phyloP scores from a whole-genome alignment of 2,888 invertebrate species.

The Bruchidius siliquastri region DNA sequence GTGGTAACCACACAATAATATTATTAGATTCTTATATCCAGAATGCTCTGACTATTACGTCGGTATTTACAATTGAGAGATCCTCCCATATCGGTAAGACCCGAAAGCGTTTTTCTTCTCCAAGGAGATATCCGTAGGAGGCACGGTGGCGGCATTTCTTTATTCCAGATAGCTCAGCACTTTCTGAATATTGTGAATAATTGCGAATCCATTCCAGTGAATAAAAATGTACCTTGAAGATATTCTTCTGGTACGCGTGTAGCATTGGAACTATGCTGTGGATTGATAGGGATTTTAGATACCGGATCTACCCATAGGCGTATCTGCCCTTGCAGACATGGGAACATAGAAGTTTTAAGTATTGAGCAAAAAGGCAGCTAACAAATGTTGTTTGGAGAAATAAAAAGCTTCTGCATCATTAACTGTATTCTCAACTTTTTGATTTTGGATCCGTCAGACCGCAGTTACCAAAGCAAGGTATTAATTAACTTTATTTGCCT shows the following conservation, averaged over 20 bases:
- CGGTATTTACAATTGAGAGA: background rate
- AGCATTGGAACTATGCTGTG: background rate
- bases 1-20: too few species aligned
- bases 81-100: background rate
- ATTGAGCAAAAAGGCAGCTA: too few species aligned
- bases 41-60: background rate
- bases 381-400: too few species aligned
- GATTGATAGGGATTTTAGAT: background rate
- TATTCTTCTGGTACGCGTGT: background rate
- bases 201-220: background rate
- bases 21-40: background rate
- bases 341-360: too few species aligned
- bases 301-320: background rate
- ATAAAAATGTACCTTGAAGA: background rate
- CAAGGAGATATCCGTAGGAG: background rate
- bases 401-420: too few species aligned
- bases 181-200: background rate
- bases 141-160: background rate
- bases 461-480: too few species aligned
- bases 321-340: too few species aligned
- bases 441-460: too few species aligned
- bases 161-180: background rate
- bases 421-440: too few species aligned
- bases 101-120: background rate
- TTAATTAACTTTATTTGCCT: too few species aligned